Conservation (phyloP, 2,113 vertebrate species). For the Butorides virescens region DNA sequence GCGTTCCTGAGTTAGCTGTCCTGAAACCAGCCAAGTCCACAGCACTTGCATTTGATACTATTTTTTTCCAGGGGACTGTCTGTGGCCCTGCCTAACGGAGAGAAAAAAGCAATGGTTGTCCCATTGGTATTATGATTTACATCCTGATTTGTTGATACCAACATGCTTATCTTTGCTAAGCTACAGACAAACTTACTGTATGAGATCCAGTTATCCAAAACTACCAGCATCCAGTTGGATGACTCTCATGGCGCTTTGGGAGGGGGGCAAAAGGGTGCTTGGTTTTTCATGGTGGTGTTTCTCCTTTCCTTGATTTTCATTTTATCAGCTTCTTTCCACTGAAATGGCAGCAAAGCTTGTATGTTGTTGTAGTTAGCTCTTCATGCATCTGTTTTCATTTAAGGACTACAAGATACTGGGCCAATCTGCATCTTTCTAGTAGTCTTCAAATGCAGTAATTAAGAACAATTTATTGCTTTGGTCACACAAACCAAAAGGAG, state of each 20-base stretch:
- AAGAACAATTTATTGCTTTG: background rate
- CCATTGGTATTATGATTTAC: background rate
- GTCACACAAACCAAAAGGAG: background rate
- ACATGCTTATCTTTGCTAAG: background rate
- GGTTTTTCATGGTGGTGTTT: background rate
- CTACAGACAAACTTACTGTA: background rate
- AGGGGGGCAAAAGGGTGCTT: background rate
- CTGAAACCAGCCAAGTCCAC: background rate
- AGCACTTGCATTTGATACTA: background rate
- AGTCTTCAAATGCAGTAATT: background rate
- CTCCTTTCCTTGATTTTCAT: background rate
- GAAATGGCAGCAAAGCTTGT: background rate
- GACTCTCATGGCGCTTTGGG: background rate
- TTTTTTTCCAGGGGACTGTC: background rate
- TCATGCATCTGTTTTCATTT: background rate
- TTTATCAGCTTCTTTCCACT: background rate
- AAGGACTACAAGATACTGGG: background rate
- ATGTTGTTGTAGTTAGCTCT: background rate
- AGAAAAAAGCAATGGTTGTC: accelerated
- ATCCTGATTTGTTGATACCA: background rate
- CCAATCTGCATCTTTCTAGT: background rate
- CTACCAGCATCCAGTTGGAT: background rate
- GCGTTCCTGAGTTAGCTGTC: background rate
- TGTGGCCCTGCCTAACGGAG: background rate
- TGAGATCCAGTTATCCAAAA: background rate